phyloP scores from a whole-genome alignment of 2,113 vertebrate genomes.

The Heloderma charlesbogerti region DNA sequence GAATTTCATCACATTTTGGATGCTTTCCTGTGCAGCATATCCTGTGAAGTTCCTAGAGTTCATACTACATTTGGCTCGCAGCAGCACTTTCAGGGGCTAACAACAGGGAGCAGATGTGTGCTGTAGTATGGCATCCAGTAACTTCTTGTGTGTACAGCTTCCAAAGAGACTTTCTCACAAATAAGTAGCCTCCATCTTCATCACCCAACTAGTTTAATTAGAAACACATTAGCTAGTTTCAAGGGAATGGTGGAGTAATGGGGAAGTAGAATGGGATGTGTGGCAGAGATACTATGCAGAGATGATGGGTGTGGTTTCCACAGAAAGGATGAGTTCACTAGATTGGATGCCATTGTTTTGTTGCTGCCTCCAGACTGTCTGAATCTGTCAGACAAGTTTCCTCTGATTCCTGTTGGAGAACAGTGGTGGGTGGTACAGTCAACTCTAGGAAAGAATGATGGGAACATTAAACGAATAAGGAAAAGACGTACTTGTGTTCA shows the following conservation, averaged over 20 bases:
- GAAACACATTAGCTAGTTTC: background rate
- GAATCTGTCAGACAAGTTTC: slow-evolving; percentile 28
- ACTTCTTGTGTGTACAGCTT: slow-evolving; percentile 1
- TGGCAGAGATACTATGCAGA: background rate
- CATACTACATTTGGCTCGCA: background rate
- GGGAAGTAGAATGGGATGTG: background rate
- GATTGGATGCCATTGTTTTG: slow-evolving; percentile 5
- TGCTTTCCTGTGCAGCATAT: slow-evolving; percentile 6
- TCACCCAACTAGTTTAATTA: background rate
- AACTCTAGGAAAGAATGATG: slow-evolving; percentile 32
- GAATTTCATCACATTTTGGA: background rate
- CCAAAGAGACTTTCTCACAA: background rate
- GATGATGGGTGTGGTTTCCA: background rate
- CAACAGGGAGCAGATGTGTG: slow-evolving; percentile 10
- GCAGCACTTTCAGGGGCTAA: background rate
- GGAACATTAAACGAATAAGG: background rate
- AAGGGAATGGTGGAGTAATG: background rate
- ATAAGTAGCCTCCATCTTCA: background rate
- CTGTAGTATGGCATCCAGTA: background rate
- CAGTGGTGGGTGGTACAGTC: background rate
- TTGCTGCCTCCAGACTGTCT: slow-evolving; percentile 2
- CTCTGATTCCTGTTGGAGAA: background rate
- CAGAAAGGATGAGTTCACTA: slow-evolving; percentile 32
- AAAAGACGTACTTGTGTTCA: slow-evolving; percentile 15
- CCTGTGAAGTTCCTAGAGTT: slow-evolving; percentile 8